Evolutionary conservation across 1,140 invertebrate genomes (phyloP).

Genomic region (Pomacea maculata): DNA sequence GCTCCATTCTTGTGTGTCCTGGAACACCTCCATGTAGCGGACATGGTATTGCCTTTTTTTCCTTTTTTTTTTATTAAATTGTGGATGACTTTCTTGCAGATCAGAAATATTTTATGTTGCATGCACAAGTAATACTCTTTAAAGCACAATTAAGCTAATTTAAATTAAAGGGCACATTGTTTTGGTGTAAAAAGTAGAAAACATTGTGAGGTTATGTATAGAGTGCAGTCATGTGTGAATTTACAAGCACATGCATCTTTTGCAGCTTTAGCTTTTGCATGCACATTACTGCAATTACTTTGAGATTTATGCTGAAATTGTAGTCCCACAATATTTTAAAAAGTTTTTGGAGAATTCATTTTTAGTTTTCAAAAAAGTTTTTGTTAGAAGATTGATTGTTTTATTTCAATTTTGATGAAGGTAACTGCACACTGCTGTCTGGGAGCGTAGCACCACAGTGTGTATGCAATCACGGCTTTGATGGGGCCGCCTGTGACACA

Average conservation of each 20-base stretch:
- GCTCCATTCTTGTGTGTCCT: constrained; percentile 50
- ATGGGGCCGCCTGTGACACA: constrained; percentile 38
- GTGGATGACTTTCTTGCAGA: too few relatives aligned
- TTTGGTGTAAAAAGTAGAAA: not conserved
- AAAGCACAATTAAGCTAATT: too few relatives aligned
- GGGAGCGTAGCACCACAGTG: constrained; percentile 40
- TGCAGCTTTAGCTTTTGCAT: too few relatives aligned
- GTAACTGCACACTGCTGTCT: constrained; percentile 41
- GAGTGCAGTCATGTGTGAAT: too few relatives aligned
- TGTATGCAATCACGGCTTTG: constrained; percentile 54
- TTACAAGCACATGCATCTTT: too few relatives aligned
- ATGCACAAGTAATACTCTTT: too few relatives aligned
- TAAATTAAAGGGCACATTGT: not conserved
- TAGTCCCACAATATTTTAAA: too few relatives aligned
- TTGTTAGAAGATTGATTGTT: too few relatives aligned
- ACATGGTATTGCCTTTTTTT: constrained; percentile 38
- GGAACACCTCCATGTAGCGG: constrained; percentile 45
- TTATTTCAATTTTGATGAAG: constrained; percentile 10
- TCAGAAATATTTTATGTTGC: too few relatives aligned
- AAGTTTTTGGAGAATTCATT: too few relatives aligned
- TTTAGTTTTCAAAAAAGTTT: too few relatives aligned
- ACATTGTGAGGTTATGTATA: not conserved
- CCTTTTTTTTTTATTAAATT: not conserved
- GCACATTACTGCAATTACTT: too few relatives aligned
- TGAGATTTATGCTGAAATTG: constrained; percentile 5